A percentile compares a stretch with the other conserved stretches of the same genome.
Conservation (phyloP, 2,113 vertebrate genomes). For the Eidolon helvum region DNA sequence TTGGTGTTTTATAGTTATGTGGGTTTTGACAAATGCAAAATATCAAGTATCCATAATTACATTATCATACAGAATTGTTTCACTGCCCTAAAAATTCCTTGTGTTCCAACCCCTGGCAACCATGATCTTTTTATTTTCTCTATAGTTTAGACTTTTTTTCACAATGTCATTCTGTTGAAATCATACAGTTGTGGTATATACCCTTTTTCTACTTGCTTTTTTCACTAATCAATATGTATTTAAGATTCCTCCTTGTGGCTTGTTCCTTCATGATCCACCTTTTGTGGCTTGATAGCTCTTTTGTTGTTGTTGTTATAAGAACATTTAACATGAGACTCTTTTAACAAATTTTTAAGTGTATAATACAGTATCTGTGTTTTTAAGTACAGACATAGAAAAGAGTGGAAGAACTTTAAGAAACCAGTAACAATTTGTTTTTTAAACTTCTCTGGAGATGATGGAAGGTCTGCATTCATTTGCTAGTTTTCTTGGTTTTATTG, state of each 20-base stretch:
- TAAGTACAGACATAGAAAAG: background rate
- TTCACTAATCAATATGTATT: background rate
- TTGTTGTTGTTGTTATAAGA: background rate
- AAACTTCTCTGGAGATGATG: background rate
- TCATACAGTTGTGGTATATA: background rate
- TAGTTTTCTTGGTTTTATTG: background rate
- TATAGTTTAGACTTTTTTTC: background rate
- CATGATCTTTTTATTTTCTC: background rate
- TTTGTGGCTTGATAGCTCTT: background rate
- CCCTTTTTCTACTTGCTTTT: background rate
- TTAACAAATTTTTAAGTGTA: constrained; percentile 6
- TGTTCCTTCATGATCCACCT: background rate
- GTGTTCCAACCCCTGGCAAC: background rate
- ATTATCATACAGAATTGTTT: background rate
- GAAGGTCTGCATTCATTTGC: background rate
- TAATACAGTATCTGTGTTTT: background rate
- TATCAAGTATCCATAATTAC: background rate
- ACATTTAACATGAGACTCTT: background rate
- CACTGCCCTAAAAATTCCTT: background rate
- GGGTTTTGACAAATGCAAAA: background rate
- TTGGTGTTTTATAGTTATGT: background rate
- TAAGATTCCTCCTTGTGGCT: background rate
- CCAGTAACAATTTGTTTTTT: background rate
- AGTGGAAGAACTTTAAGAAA: constrained; percentile 21
- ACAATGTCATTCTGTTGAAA: background rate